Base-by-base conservation (phyloP, 2,888 invertebrate genomes). In the Rapana venosa region DNA sequence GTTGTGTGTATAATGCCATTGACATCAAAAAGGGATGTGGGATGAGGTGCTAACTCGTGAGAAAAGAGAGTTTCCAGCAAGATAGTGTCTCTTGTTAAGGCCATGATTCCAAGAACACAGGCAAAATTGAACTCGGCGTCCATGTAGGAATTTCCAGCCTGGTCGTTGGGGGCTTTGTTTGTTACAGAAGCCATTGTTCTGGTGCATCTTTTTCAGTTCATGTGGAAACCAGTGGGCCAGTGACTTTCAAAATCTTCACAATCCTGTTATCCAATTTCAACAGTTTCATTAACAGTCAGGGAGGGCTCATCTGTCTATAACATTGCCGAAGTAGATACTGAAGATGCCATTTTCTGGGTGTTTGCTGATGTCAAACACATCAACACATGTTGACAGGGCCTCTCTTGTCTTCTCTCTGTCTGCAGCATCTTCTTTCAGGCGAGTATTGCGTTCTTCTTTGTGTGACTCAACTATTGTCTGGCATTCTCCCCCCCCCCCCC, bases 391-490 rank as follows among this genome's bases (percentile, higher is more conserved):
- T 22, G 89, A 66, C 1, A 91, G 58, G 81, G 90, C 90, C 36
- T 84, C 22, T 81, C 89, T 36, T 1, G 91, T 70, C 11, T 66
- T 35, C 17, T 85, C 77, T 74, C 91, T 61, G 86, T 92, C 92
- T 81, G 61, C 74, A 22, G 32, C 47, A 61, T 87, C 90, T 36
- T 32, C 26, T 1, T 35, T 35, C 26, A 47, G 79, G 1, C 90
- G 61, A 26, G 66, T 30, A 0, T 35, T 17, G 56, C 47, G 85
- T 32, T 90, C 87, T 66, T 90, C 90, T 83, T 81, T 90, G 81
- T 90, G 87, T 22, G 26, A 13, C 15, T 81, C 20, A 15, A 26
- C n/a, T n/a, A 20, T 13, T 87, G 83, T 32, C 35, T 81, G 36
- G 1, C 35, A 35, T 6, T 47, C 35, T n/a, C n/a, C n/a, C n/a